phyloP scores from a whole-genome alignment of 2,888 invertebrate species.

The Biston betularia region DNA sequence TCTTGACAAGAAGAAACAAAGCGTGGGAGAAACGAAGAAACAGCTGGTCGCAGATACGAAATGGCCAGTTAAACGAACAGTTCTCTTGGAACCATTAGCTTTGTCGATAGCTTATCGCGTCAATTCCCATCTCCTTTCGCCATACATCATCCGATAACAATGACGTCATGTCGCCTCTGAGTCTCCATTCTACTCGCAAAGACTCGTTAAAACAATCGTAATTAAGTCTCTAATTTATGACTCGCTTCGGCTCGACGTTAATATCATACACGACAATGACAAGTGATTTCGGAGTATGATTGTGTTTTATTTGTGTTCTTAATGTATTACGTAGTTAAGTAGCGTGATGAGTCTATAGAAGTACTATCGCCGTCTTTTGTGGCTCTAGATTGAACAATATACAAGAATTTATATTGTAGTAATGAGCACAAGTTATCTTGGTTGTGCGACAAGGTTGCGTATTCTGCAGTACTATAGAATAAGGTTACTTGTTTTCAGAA shows the following conservation, averaged over 20 bases:
- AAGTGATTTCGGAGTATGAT: slow-evolving; percentile 58
- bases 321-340: slow-evolving; percentile 32
- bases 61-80: slow-evolving; percentile 53
- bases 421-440: slow-evolving; percentile 1
- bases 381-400: slow-evolving; percentile 9
- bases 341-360: slow-evolving; percentile 18
- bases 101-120: slow-evolving; percentile 60
- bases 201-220: slow-evolving; percentile 74
- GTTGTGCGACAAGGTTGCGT: background rate
- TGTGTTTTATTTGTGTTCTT: slow-evolving; percentile 48
- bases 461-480: slow-evolving; percentile 1
- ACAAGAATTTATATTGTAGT: slow-evolving; percentile 1
- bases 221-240: slow-evolving; percentile 72
- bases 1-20: slow-evolving; percentile 10
- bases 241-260: slow-evolving; percentile 60
- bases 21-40: slow-evolving; percentile 20
- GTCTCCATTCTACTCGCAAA: slow-evolving; percentile 55
- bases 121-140: slow-evolving; percentile 44
- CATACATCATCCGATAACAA: slow-evolving; percentile 68
- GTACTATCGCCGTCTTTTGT: slow-evolving; percentile 17
- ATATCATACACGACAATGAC: slow-evolving; percentile 63
- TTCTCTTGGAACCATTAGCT: slow-evolving; percentile 63
- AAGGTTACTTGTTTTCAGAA: background rate
- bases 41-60: slow-evolving; percentile 35
- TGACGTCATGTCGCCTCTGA: slow-evolving; percentile 61